Percentiles rank a stretch among this genome's conserved stretches.
Evolutionary conservation across 2,113 vertebrate species (phyloP).

Genomic region (Meleagris gallopavo): DNA sequence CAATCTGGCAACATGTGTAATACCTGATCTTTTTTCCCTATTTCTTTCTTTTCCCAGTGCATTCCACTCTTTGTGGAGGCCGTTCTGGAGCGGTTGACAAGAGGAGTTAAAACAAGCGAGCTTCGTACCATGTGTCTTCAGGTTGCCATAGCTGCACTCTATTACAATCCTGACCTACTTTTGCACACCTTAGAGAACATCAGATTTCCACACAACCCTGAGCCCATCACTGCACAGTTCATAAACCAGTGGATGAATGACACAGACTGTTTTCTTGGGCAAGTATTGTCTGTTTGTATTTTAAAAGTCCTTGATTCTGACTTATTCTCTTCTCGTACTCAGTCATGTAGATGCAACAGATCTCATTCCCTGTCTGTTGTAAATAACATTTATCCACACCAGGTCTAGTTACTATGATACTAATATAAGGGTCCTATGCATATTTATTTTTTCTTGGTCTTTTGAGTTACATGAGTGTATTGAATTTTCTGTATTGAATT

Average conservation of each 20-base stretch:
- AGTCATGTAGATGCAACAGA: background rate
- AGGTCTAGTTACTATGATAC: background rate
- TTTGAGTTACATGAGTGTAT: background rate
- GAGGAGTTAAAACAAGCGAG: slow-evolving; percentile 94
- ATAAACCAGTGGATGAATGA: slow-evolving; percentile 99
- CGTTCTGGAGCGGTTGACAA: slow-evolving; percentile 91
- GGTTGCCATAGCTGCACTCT: slow-evolving; percentile 94
- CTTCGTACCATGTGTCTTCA: slow-evolving; percentile 97
- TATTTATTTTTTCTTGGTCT: background rate
- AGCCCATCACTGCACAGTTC: slow-evolving; percentile 94
- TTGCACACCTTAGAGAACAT: slow-evolving; percentile 93
- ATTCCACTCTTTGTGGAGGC: slow-evolving; percentile 95
- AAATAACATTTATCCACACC: background rate
- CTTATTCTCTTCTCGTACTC: background rate
- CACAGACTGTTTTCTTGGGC: slow-evolving; percentile 96
- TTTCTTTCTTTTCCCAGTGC: slow-evolving; percentile 76
- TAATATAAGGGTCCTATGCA: background rate
- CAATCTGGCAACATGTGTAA: background rate
- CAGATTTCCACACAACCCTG: slow-evolving; percentile 90
- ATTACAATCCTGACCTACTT: slow-evolving; percentile 92
- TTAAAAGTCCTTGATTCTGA: background rate
- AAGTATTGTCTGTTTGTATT: slow-evolving; percentile 37
- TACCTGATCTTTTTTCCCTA: background rate
- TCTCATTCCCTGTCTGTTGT: background rate
- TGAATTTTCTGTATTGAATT: background rate